Evolutionary conservation across 2,797 vertebrate species (phyloP), one percentile per base, ranked within the genome.

Genomic region (Sebastes reedi): DNA sequence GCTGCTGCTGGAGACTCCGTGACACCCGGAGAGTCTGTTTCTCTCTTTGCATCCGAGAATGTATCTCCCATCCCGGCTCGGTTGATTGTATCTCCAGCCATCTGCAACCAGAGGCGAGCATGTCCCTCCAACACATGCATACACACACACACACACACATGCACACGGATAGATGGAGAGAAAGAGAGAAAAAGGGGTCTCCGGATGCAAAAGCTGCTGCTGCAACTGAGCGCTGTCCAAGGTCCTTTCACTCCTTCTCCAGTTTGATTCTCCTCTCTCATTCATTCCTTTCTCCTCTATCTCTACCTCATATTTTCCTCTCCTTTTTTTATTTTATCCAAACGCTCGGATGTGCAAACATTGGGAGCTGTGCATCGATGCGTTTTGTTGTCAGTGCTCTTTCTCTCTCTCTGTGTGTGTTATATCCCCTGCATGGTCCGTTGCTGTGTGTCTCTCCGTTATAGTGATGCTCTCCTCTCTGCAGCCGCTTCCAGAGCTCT

Each of bases 401-500:
- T 54, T 61, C 60, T 61, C 32, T 34, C 70, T 61, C 60, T 62
- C 61, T 34, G 66, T 88, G 50, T 87, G 42, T 88, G 24, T 87
- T 90, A 91, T 86, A 91, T 93, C 84, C 93, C 82, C 85, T 88
- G 39, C 39, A 42, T 42, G 75, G 82, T 92, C 89, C 90, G 87
- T 81, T 81, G 91, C 78, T 91, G 88, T 91, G 87, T 91, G 39
- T 42, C 39, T 42, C 89, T 90, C 87, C 88, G 81, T 50, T 81
- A 72, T 88, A 91, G 88, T 84, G 87, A 85, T 90, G 90, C 85
- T 72, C 90, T 90, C 95, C 94, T 94, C 88, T 95, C 96, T 94
- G 91, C 90, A 93, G 95, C 94, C 93, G 94, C 94, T 96, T 96
- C 96, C 96, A 95, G 92, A 95, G 96, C 96, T 97, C 96, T 97